Conservation (phyloP, 2,888 invertebrate species). For the Gerris lacustris region DNA sequence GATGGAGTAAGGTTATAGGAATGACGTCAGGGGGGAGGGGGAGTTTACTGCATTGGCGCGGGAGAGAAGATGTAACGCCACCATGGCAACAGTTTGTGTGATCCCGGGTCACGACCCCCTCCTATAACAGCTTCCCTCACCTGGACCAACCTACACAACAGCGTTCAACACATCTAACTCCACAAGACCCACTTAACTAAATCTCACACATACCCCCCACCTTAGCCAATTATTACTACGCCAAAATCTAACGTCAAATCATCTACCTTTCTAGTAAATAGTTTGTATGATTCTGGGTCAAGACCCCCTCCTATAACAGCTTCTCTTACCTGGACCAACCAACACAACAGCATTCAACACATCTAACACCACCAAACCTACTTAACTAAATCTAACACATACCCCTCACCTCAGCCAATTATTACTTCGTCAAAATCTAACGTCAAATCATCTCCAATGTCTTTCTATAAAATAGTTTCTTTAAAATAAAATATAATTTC, state of each 20-base stretch:
- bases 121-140: background rate
- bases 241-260: too few relatives aligned
- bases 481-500: too few relatives aligned
- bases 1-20: background rate
- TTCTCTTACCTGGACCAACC: background rate
- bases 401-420: background rate
- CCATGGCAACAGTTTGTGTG: conserved; percentile 5
- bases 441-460: too few relatives aligned
- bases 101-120: background rate
- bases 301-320: background rate
- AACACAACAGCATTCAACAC: too few relatives aligned
- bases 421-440: background rate
- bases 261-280: background rate
- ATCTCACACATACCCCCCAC: background rate
- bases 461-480: background rate
- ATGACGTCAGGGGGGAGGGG: background rate
- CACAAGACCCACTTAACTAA: background rate
- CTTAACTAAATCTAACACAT: background rate
- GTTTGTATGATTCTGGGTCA: background rate
- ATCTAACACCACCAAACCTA: background rate
- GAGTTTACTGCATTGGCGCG: conserved; percentile 5
- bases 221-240: background rate
- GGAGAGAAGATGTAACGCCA: background rate
- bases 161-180: too few relatives aligned
- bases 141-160: background rate